Base-by-base conservation (phyloP, 1,140 invertebrate species). In the Cyphomyrmex costatus region DNA sequence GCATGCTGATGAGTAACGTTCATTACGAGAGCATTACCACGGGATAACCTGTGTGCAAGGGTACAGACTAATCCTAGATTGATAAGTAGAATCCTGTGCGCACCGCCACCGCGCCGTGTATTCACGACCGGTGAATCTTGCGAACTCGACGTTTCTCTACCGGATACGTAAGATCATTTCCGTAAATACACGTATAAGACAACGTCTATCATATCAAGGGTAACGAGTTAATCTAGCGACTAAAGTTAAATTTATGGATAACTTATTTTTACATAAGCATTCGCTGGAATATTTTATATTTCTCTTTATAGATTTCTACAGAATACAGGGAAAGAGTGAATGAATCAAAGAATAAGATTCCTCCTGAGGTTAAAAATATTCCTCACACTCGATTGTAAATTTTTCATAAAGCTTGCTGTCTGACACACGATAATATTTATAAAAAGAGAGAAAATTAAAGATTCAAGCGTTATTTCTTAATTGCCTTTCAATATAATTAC, bases 1-100 rank as follows among this genome's bases (percentile, higher is more conserved):
- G 90, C 90, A 88, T 88, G 87, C 88, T 91, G 91, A 93, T 92
- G 92, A 93, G 90, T 92, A 92, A 92, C 91, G 89, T 93, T 93
- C 92, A 93, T 93, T 93, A 93, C 90, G 85, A 85, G 70, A 91
- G 90, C 87, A 93, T 93, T 93, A 93, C 89, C 89, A 89, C 68
- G 76, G 89, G 86, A 93, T 91, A 91, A 91, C 91, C 86, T 74
- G 89, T 90, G 87, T 83, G 88, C 91, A 90, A 91, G 92, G 92
- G 90, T 92, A 91, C 88, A 87, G 77, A 91, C 85, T 93, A 93
- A 93, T 93, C 91, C 91, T 89, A 85, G 86, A 92, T 92, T 93
- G 92, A 92, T 93, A 92, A 93, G 91, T 92, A 91, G 89, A 92
- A 92, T 93, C 89, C 88, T 88, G 82, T 58, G 74, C 84, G 60